Conservation (phyloP, 1,140 invertebrate genomes). For the Orussus abietinus region DNA sequence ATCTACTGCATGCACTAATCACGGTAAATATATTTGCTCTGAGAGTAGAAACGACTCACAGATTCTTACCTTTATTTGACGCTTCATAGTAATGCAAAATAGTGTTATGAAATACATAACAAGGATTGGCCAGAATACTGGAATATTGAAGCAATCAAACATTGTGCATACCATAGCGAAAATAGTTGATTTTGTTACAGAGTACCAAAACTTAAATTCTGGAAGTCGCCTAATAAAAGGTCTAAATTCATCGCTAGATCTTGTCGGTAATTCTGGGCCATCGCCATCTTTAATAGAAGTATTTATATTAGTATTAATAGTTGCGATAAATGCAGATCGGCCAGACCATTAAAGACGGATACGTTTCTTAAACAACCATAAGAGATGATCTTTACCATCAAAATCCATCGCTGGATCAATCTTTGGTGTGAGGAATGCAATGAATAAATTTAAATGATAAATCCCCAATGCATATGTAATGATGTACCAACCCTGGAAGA, state of each 20-base stretch:
- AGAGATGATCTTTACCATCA: conserved; percentile 73
- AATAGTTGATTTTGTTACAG: conserved; percentile 91
- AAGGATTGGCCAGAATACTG: conserved; percentile 99
- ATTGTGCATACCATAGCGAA: conserved; percentile 91
- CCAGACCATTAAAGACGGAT: neutral
- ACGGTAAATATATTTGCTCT: no score
- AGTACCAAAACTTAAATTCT: conserved; percentile 99
- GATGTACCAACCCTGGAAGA: conserved; percentile 97
- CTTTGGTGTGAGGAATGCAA: conserved; percentile 98
- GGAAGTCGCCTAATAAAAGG: conserved; percentile 97
- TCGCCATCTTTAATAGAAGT: no score
- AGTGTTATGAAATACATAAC: conserved; percentile 99
- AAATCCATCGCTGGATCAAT: conserved; percentile 95
- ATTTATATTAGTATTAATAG: neutral
- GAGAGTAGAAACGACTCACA: no score
- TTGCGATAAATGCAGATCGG: no score
- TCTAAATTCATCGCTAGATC: conserved; percentile 94
- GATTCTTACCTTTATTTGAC: conserved; percentile 94
- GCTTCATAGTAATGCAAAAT: conserved; percentile 98
- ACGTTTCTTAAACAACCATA: neutral
- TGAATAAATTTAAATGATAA: conserved; percentile 98
- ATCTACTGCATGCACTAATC: no score
- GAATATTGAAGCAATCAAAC: conserved; percentile 97
- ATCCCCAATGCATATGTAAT: conserved; percentile 98
- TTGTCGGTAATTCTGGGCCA: conserved; percentile 90